Percentiles rank a stretch among this genome's conserved stretches.
Conservation (phyloP, 1,140 invertebrate genomes). For the Apis laboriosa region DNA sequence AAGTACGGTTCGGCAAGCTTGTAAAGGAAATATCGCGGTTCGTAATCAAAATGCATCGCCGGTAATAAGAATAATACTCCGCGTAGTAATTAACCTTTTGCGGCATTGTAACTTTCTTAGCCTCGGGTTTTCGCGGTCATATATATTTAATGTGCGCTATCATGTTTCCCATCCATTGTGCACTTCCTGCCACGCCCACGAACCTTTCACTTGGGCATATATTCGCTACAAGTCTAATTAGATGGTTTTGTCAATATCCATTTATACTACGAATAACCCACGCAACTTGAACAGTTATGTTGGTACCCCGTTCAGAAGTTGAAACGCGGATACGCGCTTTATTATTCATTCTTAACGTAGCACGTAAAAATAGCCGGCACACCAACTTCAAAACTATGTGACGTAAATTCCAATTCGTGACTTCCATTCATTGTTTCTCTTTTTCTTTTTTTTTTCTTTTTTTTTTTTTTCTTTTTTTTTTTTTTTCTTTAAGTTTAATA, state of each 20-base stretch:
- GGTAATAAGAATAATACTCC: slow-evolving; percentile 49
- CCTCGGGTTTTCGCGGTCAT: slow-evolving; percentile 57
- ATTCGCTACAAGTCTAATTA: slow-evolving; percentile 53
- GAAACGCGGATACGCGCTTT: neutral
- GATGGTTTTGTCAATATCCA: slow-evolving; percentile 57
- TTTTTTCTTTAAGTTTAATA: neutral
- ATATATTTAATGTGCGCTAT: slow-evolving; percentile 61
- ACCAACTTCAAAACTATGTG: slow-evolving; percentile 28
- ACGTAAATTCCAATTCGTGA: slow-evolving; percentile 27
- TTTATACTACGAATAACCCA: slow-evolving; percentile 29
- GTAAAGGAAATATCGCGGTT: slow-evolving; percentile 41
- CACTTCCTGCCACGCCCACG: slow-evolving; percentile 60
- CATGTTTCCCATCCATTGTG: slow-evolving; percentile 62
- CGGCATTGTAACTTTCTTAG: slow-evolving; percentile 57
- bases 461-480: no score
- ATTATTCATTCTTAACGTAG: slow-evolving; percentile 28
- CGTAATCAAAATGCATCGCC: slow-evolving; percentile 52
- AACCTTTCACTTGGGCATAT: slow-evolving; percentile 56
- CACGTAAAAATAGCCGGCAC: slow-evolving; percentile 21
- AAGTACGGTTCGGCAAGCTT: neutral
- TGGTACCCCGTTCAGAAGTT: neutral
- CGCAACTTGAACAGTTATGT: slow-evolving; percentile 6
- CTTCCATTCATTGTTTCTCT: neutral
- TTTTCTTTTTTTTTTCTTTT: neutral
- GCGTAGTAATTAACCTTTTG: slow-evolving; percentile 62